Evolutionary conservation across 2,888 invertebrate species (phyloP), one percentile per base, ranked within the genome.

Genomic region (Hirtodrosophila duncani): DNA sequence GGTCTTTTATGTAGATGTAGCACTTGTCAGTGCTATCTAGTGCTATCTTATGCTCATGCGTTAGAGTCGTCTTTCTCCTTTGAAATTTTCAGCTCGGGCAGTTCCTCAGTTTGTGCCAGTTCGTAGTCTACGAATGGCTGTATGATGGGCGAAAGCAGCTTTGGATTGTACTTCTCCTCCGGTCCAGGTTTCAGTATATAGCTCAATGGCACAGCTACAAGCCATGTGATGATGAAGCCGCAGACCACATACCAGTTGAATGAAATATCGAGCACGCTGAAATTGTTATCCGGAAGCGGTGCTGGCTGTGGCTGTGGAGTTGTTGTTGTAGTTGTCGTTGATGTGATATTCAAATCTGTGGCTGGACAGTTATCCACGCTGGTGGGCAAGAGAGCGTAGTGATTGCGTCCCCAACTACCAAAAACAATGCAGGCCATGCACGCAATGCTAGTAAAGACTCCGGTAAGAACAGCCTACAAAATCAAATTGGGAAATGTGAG

Each of bases 201-300:
- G 64, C 90, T 90, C 13, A 90, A 86, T 2, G 88, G 61, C 7
- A 89, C 63, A 0, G 89, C 90, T 1, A 90, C 83, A 1, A 88
- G 55, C 48, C 90, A 86, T 0, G 88, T 88, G 7, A 89, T 80
- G 0, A 85, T 3, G 10, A 88, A 86, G 1, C 91, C 91, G 2
- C 89, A 64, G 0, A 87, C 52, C 0, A 88, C 85, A 69, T 91
- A 91, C 87, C 90, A 91, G 81, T 90, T 88, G 79, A 90, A 91
- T 1, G 91, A 90, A 29, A 91, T 70, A 7, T 88, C 87, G 57
- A 89, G 90, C 3, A 91, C 71, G 16, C 84, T 78, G 31, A 81
- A 83, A 8, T 42, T 49, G 3, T 57, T 23, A 0, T 45, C 57
- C 2, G 14, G 7, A 10, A 44, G 24, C 1, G 51, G 18, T 5